Evolutionary conservation across 2,113 vertebrate genomes (phyloP), one percentile per base, ranked within the genome.

Genomic region (Petrocephalus microphthalmus): DNA sequence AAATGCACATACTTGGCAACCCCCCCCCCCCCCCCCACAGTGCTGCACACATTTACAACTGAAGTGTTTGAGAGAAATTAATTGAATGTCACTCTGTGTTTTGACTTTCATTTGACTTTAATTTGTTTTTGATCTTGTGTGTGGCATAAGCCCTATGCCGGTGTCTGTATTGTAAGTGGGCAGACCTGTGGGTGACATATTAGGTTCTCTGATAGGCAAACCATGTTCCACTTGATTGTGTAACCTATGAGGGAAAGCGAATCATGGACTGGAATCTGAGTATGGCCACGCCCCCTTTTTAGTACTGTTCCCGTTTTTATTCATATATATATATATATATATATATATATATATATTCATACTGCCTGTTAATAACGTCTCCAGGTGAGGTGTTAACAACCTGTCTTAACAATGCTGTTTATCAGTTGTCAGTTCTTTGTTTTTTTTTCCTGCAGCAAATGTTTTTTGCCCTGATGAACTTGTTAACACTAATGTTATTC

Each of bases 401-500:
- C 91, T 88, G 89, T 71, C 89, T 90, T 92, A 89, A 87, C 89
- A 88, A 89, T 87, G 90, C 37, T 37, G 88, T 54, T 88, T 86
- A 71, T 51, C 85, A 29, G 29, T 87, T 88, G 22, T 89, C 64
- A 53, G 19, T 83, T 83, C 45, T 49, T 89, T 47, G 52, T 88
- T 42, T 67, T 13, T 42, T 51, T 86, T 87, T 54, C 90, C 83
- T 88, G 89, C 92, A 90, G 91, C 89, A 90, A 90, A 88, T 88
- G 90, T 92, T 96, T 95, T 95, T 96, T 96, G 97, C 96, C 96
- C 96, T 96, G 92, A 96, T 96, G 96, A 96, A 96, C 96, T 95
- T 51, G 81, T 84, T 94, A 97, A 98, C 97, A 97, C 97, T 97
- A 97, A 97, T 97, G 95, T 94, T 95, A 93, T 95, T 96, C 96